Base-by-base conservation (phyloP, 2,888 invertebrate genomes). In the Cheiracanthium punctorium region DNA sequence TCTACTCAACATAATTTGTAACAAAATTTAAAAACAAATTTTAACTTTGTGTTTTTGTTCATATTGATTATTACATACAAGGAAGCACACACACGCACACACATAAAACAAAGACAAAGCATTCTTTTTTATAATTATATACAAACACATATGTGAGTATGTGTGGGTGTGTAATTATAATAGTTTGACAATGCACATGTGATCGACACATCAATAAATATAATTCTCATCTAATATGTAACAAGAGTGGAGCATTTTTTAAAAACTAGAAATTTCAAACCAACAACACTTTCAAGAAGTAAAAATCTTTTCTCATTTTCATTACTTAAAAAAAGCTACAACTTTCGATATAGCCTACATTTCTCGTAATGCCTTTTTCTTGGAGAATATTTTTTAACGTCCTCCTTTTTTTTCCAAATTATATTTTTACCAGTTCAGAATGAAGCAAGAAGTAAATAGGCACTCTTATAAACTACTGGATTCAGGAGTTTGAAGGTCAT, bases 401-500 rank as follows among this genome's bases (percentile, higher is more conserved):
- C 58, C 4, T 24, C 24, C 58, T 10, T 48, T 17, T 12, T 48
- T 37, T 5, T 37, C n/a, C n/a, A n/a, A n/a, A n/a, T 37, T 37
- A 12, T 37, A 8, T 37, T 48, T 48, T 48, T 12, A 17, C 8
- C 48, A 58, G 33, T 75, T 64, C 30, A 64, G 37, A 64, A 79
- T 52, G 37, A 58, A 79, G 79, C 69, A 37, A n/a, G 24, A 29
- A 67, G 43, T 33, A 69, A 71, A 73, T 67, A 80, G 73, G 52
- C 80, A 73, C 73, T 80, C 73, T 80, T 76, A 29, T 65, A 48
- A 43, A 67, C 65, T 80, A 67, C 28, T 20, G 28, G 17, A 8
- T 65, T 65, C 52, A 30, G 37, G n/a, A 30, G 24, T 17, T 30
- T 20, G 33, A 24, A 33, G 73, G 84, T 87, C 87, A 87, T 71